Base-by-base conservation (phyloP, 2,888 invertebrate genomes). In the Macrosoma leucophasiata region DNA sequence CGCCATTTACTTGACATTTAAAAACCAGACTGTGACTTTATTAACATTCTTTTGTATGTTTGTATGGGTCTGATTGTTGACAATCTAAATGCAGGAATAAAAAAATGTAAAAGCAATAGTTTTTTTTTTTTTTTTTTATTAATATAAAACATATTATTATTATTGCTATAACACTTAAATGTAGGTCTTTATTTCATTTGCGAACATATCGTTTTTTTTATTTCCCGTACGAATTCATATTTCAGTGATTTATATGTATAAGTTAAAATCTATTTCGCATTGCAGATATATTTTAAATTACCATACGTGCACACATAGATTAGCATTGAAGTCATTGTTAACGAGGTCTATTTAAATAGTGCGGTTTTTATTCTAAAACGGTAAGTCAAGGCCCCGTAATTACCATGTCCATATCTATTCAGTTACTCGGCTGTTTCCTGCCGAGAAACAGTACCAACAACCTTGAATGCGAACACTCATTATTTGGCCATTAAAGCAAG, bases 381-480 rank as follows among this genome's bases (percentile, higher is more conserved):
- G 79, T 79, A 76, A 79, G 72, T 77, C 79, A 79, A 81, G 82
- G 82, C 54, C 64, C 48, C 55, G 57, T 72, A 77, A 81, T 82
- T 78, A 71, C 72, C 69, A 68, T 65, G 72, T 67, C 69, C 68
- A 69, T 78, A 82, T 78, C 78, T 77, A 77, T 75, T 77, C 73
- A 58, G 74, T 69, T 68, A 64, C 62, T 63, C 58, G n/a, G 59
- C 57, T 52, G 74, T 75, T 82, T 84, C 81, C 82, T 82, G 79
- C 51, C 57, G 68, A 73, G 71, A 56, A 77, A 65, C 66, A 59
- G 58, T 58, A 62, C 49, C 43, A 51, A 46, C 47, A 70, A 69
- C 82, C 82, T 82, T 82, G 79, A 61, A 58, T 57, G 50, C 59
- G 66, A 69, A 68, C 69, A 65, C 63, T 79, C 76, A 73, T 78